Conservation (phyloP, 2,113 vertebrate genomes). For the Mobula birostris region DNA sequence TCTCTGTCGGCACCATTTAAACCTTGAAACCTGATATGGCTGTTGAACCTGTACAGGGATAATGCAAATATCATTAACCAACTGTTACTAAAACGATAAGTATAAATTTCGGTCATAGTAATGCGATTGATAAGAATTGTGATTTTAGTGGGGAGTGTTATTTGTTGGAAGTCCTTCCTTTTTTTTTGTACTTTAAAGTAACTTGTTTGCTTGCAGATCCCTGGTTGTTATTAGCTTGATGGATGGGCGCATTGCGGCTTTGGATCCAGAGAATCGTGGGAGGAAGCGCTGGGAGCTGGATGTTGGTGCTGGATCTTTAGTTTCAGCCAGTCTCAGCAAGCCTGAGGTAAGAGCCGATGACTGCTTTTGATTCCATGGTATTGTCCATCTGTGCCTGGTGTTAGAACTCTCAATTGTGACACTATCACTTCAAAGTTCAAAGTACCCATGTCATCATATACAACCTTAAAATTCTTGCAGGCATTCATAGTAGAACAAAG, state of each 20-base stretch:
- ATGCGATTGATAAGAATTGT: neutral
- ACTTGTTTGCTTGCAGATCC: conserved; percentile 58
- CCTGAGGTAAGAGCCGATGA: conserved; percentile 72
- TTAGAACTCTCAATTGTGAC: neutral
- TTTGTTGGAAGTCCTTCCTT: neutral
- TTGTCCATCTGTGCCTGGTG: neutral
- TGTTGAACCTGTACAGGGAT: neutral
- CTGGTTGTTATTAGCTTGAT: conserved; percentile 93
- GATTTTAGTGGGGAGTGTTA: neutral
- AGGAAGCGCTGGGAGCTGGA: conserved; percentile 95
- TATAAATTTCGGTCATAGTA: neutral
- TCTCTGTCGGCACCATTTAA: conserved; percentile 8
- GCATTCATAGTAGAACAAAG: too few relatives aligned
- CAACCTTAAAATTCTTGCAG: too few relatives aligned
- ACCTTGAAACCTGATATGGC: neutral
- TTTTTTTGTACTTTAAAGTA: conserved; percentile 33
- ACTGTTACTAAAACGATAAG: neutral
- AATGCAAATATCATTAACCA: neutral
- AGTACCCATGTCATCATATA: too few relatives aligned
- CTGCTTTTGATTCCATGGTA: neutral
- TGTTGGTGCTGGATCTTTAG: conserved; percentile 84
- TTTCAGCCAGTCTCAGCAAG: conserved; percentile 93
- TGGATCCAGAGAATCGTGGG: conserved; percentile 87
- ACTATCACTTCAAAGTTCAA: neutral
- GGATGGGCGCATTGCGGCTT: conserved; percentile 84